Evolutionary conservation across 2,797 vertebrate genomes (phyloP).

Genomic region (Manis crassicaudata): DNA sequence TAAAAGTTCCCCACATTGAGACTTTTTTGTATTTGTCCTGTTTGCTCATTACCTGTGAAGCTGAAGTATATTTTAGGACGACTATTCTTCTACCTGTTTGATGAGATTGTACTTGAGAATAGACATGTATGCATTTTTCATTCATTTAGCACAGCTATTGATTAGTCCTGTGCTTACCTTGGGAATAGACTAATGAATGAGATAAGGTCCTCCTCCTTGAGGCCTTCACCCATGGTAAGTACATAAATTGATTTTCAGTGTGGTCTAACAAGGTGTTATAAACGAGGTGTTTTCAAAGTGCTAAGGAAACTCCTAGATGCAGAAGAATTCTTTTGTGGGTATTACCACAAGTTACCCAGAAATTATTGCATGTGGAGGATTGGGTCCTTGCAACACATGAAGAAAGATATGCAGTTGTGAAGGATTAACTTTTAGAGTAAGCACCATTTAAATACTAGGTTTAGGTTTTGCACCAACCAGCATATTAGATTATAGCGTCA

Average conservation of each 20-base stretch:
- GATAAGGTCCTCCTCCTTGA: neutral
- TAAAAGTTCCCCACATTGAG: neutral
- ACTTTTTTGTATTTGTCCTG: neutral
- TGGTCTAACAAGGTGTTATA: neutral
- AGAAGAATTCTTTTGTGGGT: neutral
- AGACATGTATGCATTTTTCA: neutral
- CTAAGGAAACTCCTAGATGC: neutral
- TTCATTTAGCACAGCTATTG: neutral
- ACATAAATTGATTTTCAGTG: neutral
- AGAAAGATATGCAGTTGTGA: neutral
- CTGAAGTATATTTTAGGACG: neutral
- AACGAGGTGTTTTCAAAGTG: neutral
- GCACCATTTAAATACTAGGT: neutral
- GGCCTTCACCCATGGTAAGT: neutral
- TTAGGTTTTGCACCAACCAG: neutral
- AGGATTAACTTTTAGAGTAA: neutral
- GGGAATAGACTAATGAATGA: neutral
- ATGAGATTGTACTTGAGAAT: slow-evolving; percentile 22
- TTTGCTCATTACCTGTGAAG: slow-evolving; percentile 28
- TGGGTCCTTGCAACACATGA: neutral
- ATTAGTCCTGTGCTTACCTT: neutral
- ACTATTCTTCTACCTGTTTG: neutral
- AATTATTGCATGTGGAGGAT: neutral
- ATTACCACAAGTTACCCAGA: neutral
- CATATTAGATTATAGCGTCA: neutral